A percentile compares a stretch with the other conserved stretches of the same genome.
phyloP scores from a whole-genome alignment of 2,113 vertebrate genomes.

The Rafetus swinhoei region DNA sequence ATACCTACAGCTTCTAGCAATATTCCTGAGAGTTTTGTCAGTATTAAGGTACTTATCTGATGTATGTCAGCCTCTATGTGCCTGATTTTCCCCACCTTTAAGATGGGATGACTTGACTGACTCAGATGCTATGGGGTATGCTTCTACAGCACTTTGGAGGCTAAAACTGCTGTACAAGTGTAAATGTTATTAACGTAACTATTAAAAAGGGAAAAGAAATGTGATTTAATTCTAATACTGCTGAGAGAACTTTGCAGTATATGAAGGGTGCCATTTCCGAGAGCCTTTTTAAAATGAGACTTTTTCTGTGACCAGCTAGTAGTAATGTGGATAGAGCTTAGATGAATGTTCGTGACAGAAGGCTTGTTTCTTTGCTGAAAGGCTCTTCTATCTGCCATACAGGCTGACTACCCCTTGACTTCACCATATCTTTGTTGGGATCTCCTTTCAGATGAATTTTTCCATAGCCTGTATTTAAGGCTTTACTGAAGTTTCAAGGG shows the following conservation, averaged over 20 bases:
- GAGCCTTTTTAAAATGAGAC: background rate
- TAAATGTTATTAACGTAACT: background rate
- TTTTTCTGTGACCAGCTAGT: background rate
- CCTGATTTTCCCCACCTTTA: background rate
- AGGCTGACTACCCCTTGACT: background rate
- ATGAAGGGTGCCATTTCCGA: background rate
- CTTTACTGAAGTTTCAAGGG: background rate
- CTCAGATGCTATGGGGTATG: fast-evolving
- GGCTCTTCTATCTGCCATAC: background rate
- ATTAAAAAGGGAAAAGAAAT: background rate
- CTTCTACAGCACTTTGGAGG: background rate
- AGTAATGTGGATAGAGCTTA: background rate
- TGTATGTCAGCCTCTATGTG: background rate
- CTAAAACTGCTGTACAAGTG: background rate
- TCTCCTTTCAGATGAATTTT: background rate
- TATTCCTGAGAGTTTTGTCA: background rate
- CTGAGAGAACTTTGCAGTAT: background rate
- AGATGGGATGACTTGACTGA: background rate
- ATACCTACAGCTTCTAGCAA: background rate
- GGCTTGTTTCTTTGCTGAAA: background rate
- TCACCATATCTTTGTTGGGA: fast-evolving
- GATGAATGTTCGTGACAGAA: background rate
- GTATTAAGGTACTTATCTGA: background rate
- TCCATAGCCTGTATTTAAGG: background rate
- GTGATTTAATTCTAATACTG: background rate